These are phyloP conservation scores for Kryptolebias ocellatus DNA, from an alignment of 2,797 vertebrate species.

Conservation along the genomic window DNA sequence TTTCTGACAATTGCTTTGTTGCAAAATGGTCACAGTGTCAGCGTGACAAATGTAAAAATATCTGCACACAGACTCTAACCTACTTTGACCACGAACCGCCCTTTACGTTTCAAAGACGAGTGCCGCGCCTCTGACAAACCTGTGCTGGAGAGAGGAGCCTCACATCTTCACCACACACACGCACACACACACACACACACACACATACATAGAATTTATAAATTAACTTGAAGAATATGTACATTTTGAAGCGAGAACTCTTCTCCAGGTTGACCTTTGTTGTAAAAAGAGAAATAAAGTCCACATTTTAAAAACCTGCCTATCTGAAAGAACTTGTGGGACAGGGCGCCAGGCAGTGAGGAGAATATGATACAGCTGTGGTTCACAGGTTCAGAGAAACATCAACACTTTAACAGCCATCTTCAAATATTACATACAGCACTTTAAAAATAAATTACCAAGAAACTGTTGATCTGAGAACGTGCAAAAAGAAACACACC, in stretches of 20 bases:
- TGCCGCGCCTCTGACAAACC: conserved; percentile 29
- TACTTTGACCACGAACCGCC: conserved; percentile 8
- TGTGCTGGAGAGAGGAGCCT: conserved; percentile 41
- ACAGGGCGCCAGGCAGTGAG: conserved; percentile 62
- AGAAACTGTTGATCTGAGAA: conserved; percentile 61
- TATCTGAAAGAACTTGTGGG: conserved; percentile 28
- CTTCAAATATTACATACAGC: conserved; percentile 71
- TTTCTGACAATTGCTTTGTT: conserved; percentile 37
- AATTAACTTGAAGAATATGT: conserved; percentile 38
- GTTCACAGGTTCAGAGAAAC: conserved; percentile 71
- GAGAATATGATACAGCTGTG: conserved; percentile 63
- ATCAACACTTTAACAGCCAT: conserved; percentile 70
- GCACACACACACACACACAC: conserved; percentile 22
- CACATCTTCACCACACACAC: conserved; percentile 33
- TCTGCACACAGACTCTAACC: conserved; percentile 8
- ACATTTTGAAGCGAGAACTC: conserved; percentile 41
- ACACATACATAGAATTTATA: conserved; percentile 16
- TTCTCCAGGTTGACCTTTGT: conserved; percentile 24
- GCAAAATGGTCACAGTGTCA: conserved; percentile 61
- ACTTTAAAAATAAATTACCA: conserved; percentile 72
- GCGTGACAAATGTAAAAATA: conserved; percentile 39
- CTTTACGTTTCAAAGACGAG: neutral
- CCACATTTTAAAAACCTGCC: conserved; percentile 35
- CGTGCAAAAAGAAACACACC: conserved; percentile 77
- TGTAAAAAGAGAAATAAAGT: conserved; percentile 30